Evolutionary conservation across 2,113 vertebrate species (phyloP).

Genomic region (Sceloporus tristichus): DNA sequence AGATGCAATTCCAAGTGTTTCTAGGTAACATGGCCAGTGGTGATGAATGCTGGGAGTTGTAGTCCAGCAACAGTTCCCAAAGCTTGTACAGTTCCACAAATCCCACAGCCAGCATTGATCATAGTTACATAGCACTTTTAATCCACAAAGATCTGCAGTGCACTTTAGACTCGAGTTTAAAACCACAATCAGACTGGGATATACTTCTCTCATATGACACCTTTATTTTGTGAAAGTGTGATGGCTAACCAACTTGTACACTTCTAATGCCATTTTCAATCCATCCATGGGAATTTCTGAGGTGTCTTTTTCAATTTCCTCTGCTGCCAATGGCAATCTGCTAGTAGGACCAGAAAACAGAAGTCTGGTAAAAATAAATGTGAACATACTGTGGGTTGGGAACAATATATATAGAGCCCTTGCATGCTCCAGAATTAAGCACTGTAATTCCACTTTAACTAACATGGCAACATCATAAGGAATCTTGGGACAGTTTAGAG

Average conservation of each 20-base stretch:
- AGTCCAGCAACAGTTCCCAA: too few relatives aligned
- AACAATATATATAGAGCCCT: background rate
- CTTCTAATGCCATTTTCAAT: background rate
- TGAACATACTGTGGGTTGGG: background rate
- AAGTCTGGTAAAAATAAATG: background rate
- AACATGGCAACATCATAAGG: too few relatives aligned
- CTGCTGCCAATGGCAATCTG: background rate
- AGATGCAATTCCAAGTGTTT: background rate
- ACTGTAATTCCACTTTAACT: too few relatives aligned
- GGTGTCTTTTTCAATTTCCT: background rate
- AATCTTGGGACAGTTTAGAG: too few relatives aligned
- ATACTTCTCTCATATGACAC: background rate
- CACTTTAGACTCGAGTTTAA: slow-evolving; percentile 28
- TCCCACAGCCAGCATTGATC: too few relatives aligned
- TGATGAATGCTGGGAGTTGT: too few relatives aligned
- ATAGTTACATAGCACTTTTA: background rate
- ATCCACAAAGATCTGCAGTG: slow-evolving; percentile 22
- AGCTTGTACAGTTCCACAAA: too few relatives aligned
- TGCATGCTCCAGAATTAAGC: too few relatives aligned
- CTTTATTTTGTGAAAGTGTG: too few relatives aligned
- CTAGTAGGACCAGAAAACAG: background rate
- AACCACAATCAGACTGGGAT: slow-evolving; percentile 3
- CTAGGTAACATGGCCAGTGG: too few relatives aligned
- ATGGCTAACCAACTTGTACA: background rate
- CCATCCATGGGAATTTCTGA: background rate